Base-by-base conservation (phyloP, 1,140 invertebrate species). In the Asbolus verrucosus region DNA sequence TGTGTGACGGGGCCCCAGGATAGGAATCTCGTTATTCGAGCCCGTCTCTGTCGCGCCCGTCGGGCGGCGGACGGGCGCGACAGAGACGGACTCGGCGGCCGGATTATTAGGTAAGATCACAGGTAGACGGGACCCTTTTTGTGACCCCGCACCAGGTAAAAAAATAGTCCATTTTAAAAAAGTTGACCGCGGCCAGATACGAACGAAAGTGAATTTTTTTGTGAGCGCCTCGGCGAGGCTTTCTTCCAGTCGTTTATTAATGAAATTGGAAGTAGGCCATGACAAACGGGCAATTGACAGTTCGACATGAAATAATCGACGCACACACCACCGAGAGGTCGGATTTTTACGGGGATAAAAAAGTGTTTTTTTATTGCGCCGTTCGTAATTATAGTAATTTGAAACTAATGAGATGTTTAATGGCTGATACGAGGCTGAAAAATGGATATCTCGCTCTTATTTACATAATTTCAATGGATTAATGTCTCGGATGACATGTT, bases 21-120 rank as follows among this genome's bases (percentile, higher is more conserved):
- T 41, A 41, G 15, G 13, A 41, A 41, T 41, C 39, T 41, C 15
- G 39, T 11, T 6, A 3, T 41, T 16, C 6, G 13, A 1, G 24
- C 8, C 24, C 21, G 6, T 54, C 46, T 54, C 9, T 11, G 21
- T 54, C 19, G 19, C 11, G 19, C 19, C 43, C 43, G 9, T 13
- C 16, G 39, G 16, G 16, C 21, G 18, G 8, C 33, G 2, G n/a
- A 4, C 33, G 33, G 2, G 33, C 2, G 33, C 13, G 9, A 24
- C n/a, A 50, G 65, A 16, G 6, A 27, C 18, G 33, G 43, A 27
- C 24, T 3, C 62, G 16, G 24, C 19, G 50, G 39, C 46, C 63
- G 24, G 66, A 68, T 68, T 68, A 68, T 68, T 68, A 68, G 66
- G 66, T 68, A 68, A 68, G 66, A 68, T 68, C 66, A 36, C 33